Conservation (phyloP, 2,888 invertebrate species). For the Ormyrus thymus region DNA sequence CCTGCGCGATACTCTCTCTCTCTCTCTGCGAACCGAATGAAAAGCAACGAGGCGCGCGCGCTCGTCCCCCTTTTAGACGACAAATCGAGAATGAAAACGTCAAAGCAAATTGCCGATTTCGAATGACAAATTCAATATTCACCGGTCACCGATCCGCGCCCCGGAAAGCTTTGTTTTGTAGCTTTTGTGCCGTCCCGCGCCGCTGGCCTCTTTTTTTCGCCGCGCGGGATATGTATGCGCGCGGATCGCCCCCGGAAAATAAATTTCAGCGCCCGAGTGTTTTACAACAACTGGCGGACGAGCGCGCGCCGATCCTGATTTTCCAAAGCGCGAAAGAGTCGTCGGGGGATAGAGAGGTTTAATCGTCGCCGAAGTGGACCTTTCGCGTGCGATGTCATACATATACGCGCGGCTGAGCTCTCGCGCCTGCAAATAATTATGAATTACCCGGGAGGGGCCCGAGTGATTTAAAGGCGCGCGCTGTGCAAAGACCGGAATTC, state of each 20-base stretch:
- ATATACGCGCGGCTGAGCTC: neutral
- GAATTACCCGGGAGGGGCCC: neutral
- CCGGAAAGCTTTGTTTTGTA: neutral
- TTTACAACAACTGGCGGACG: neutral
- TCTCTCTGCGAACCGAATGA: constrained; percentile 40
- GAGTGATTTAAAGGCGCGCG: neutral
- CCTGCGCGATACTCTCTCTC: constrained; percentile 11
- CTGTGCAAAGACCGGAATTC: too few species aligned
- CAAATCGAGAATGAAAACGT: constrained; percentile 42
- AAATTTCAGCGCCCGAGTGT: constrained; percentile 4
- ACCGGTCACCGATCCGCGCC: neutral
- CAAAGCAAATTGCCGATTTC: constrained; percentile 49
- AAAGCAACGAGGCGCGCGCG: constrained; percentile 7
- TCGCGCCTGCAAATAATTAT: constrained; percentile 1
- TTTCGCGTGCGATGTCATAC: too few species aligned
- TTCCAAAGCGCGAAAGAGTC: neutral
- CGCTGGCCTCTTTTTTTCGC: neutral
- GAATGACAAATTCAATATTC: constrained; percentile 52
- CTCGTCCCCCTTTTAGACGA: constrained; percentile 22
- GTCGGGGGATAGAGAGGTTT: neutral
- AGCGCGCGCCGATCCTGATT: neutral
- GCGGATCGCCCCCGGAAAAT: neutral
- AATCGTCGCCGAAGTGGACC: neutral
- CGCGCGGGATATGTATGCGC: neutral
- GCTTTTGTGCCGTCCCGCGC: neutral